phyloP scores from a whole-genome alignment of 2,888 invertebrate species.

The Drosophila nr. fundita region DNA sequence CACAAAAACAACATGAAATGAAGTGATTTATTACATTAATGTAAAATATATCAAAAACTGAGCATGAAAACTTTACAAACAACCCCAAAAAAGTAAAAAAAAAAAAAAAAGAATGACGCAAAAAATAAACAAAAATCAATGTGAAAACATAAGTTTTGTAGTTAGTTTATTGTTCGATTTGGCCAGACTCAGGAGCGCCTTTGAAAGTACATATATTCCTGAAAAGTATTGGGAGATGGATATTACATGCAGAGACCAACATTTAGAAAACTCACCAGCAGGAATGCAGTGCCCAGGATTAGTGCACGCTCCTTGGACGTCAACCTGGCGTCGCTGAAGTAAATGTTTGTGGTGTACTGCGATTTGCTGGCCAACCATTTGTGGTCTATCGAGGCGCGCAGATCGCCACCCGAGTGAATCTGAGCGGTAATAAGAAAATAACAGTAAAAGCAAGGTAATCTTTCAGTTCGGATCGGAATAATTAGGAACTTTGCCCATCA shows the following conservation, averaged over 20 bases:
- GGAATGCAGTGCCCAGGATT: constrained; percentile 92
- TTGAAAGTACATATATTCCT: constrained; percentile 84
- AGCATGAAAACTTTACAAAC: constrained; percentile 75
- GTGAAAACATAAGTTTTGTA: constrained; percentile 49
- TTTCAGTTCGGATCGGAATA: background rate
- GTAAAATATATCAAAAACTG: constrained; percentile 68
- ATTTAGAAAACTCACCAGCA: constrained; percentile 88
- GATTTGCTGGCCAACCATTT: constrained; percentile 90
- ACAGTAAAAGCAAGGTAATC: too few species aligned
- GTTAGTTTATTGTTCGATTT: background rate
- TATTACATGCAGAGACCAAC: background rate
- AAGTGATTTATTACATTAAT: constrained; percentile 79
- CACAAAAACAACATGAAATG: constrained; percentile 54
- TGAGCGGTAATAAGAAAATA: constrained; percentile 18
- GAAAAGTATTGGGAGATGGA: constrained; percentile 7
- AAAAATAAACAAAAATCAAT: constrained; percentile 68
- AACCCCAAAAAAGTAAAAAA: constrained; percentile 57
- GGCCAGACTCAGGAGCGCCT: constrained; percentile 61
- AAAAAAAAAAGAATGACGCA: constrained; percentile 63
- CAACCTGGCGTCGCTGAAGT: constrained; percentile 89
- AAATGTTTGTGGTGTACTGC: constrained; percentile 90
- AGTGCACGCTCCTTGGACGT: constrained; percentile 92
- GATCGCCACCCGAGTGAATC: constrained; percentile 86
- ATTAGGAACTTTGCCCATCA: background rate
- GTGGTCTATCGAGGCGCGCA: constrained; percentile 87